Conservation (phyloP, 2,888 invertebrate genomes). For the Pheosia tremula region DNA sequence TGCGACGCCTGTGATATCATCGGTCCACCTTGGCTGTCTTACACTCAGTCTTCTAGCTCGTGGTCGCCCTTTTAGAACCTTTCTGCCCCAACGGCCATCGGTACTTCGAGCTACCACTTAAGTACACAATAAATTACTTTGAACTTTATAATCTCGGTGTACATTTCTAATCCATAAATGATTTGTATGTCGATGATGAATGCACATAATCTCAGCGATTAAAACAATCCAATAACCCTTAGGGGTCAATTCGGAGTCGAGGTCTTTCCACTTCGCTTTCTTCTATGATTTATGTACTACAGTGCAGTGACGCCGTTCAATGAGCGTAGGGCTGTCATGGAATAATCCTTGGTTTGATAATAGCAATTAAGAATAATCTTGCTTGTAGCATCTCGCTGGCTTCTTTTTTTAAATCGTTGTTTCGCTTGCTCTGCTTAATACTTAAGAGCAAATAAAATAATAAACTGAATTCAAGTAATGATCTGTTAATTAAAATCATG, state of each 20-base stretch:
- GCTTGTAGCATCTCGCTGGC: too few species aligned
- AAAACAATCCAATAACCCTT: constrained; percentile 50
- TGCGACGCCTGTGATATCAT: too few species aligned
- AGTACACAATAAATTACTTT: not conserved
- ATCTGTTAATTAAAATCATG: too few species aligned
- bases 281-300: constrained; percentile 47
- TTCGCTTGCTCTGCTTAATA: too few species aligned
- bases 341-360: not conserved
- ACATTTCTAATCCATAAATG: constrained; percentile 1
- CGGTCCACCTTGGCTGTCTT: too few species aligned
- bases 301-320: constrained; percentile 28
- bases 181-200: not conserved
- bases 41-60: too few species aligned
- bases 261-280: constrained; percentile 38
- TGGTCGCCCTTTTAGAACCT: too few species aligned
- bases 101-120: not conserved
- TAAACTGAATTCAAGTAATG: too few species aligned
- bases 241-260: constrained; percentile 39
- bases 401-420: too few species aligned
- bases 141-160: not conserved
- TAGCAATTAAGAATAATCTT: too few species aligned
- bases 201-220: constrained; percentile 38
- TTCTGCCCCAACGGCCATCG: too few species aligned
- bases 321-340: not conserved
- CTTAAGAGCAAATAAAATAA: too few species aligned